Percentiles rank a stretch among this genome's conserved stretches.
Evolutionary conservation across 2,113 vertebrate genomes (phyloP).

Genomic region (Misgurnus anguillicaudatus): DNA sequence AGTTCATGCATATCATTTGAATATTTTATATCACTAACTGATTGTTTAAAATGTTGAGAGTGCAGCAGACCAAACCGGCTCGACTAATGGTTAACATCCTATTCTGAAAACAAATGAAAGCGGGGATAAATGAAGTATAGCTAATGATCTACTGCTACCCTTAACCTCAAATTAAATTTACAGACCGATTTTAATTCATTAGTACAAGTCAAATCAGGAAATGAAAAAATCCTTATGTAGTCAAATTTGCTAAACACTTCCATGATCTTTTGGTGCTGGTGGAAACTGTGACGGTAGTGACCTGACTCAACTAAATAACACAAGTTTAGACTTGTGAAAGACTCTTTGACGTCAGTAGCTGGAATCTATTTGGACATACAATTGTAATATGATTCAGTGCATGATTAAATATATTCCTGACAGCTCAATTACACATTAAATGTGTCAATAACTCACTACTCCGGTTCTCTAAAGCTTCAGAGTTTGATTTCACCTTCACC

Average conservation of each 20-base stretch:
- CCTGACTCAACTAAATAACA: conserved; percentile 9
- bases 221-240: not conserved
- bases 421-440: conserved; percentile 38
- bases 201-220: not conserved
- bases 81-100: conserved; percentile 7
- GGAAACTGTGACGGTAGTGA: not conserved
- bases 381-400: conserved; percentile 48
- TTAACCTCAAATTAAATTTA: conserved; percentile 33
- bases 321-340: conserved; percentile 18
- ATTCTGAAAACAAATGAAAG: not conserved
- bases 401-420: conserved; percentile 26
- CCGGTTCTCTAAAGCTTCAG: not conserved
- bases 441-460: conserved; percentile 34
- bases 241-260: not conserved
- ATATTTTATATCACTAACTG: conserved; percentile 35
- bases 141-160: conserved; percentile 25
- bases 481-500: not conserved
- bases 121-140: conserved; percentile 12
- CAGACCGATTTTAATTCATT: not conserved
- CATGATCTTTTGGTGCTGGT: not conserved
- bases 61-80: conserved; percentile 17
- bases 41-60: conserved; percentile 20
- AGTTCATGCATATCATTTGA: conserved; percentile 31
- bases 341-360: conserved; percentile 28
- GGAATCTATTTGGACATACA: conserved; percentile 23